Base-by-base conservation (phyloP, 2,113 vertebrate species). In the Eublepharis macularius region DNA sequence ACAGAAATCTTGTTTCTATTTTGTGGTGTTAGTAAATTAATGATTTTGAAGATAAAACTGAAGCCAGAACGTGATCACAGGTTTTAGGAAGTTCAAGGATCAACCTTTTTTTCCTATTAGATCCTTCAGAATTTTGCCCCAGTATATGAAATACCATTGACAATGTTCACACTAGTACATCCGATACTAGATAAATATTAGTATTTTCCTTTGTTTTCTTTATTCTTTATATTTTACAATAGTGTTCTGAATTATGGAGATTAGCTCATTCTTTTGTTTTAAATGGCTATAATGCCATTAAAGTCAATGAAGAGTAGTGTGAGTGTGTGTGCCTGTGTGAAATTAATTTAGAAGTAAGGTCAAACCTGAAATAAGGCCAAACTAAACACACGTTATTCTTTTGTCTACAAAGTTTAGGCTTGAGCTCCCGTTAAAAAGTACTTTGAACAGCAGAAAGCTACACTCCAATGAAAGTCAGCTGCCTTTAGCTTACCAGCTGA, bases 401-500 rank as follows among this genome's bases (percentile, higher is more conserved):
- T 72, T 45, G 17, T 43, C 66, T 45, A 43, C 49, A 43, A 26
- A 85, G 75, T 85, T 85, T 36, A 79, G 66, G 9, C 14, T 16
- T 60, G 21, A 32, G 47, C 49, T 68, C 45, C 68, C 70, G 47
- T 57, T 85, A 78, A 85, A 76, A 85, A 76, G 19, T 57, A 57
- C 54, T 63, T 63, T 63, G 29, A 29, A 63, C 60, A 63, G 39
- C 12, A 79, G 19, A 79, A 79, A 26, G 45, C 47, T 49, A 72
- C 36, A 39, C 32, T 72, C 76, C 66, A 79, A 85, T 72, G 60
- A 85, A 43, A 85, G 65, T 72, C 36, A 57, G 57, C 36, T 72
- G 65, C 39, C n/a, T 57, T 26, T 79, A 54, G 51, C 54, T 66
- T 72, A 70, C 83, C 75, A 85, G 65, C 49, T 85, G 83, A 85